phyloP scores from a whole-genome alignment of 2,113 vertebrate genomes.

The Coracopsis vasa region DNA sequence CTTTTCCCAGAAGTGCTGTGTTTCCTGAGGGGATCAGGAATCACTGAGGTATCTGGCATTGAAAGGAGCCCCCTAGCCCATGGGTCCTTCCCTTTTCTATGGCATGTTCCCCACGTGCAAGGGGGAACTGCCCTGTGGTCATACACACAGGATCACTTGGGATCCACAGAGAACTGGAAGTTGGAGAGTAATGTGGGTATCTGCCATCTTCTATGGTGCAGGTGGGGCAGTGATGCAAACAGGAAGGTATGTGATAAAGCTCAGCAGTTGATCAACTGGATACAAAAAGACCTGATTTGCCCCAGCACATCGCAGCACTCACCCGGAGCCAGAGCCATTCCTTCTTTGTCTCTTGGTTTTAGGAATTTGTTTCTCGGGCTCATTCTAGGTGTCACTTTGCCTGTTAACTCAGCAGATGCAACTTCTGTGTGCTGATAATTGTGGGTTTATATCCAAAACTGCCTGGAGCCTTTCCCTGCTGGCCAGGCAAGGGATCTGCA shows the following conservation, averaged over 20 bases:
- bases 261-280: rapidly evolving
- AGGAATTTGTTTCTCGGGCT: neutral
- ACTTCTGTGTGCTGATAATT: neutral
- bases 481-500: neutral
- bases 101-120: rapidly evolving
- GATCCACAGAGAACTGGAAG: neutral
- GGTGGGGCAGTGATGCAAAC: neutral
- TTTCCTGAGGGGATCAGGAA: neutral
- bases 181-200: neutral
- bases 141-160: rapidly evolving
- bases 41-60: neutral
- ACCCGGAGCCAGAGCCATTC: neutral
- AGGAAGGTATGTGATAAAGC: neutral
- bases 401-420: neutral
- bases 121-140: neutral
- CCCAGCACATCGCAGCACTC: neutral
- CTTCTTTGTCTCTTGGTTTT: neutral
- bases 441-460: neutral
- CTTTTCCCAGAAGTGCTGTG: neutral
- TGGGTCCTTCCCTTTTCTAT: neutral
- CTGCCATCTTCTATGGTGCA: rapidly evolving
- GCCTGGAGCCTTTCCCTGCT: neutral
- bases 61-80: neutral
- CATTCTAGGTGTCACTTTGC: neutral
- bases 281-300: neutral